Percentiles rank a stretch among this genome's conserved stretches.
These are phyloP conservation scores for Monochamus alternatus DNA, from an alignment of 2,888 invertebrate genomes.

Conservation along the genomic window DNA sequence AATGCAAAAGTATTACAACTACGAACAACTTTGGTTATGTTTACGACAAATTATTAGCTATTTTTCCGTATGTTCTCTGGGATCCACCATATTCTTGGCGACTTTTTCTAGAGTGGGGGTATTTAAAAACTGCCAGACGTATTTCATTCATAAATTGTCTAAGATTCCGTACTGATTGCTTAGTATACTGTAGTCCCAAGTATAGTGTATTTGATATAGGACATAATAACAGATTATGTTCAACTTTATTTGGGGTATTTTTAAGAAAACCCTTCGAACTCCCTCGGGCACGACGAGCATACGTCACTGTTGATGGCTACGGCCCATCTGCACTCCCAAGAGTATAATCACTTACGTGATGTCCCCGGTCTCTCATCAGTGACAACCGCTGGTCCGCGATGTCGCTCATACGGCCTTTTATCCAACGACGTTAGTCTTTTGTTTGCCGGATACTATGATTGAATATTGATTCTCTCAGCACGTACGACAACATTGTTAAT, in stretches of 20 bases:
- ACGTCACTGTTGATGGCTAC: slow-evolving; percentile 15
- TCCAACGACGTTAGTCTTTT: neutral
- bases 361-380: slow-evolving; percentile 44
- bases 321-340: slow-evolving; percentile 43
- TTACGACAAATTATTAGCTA: too few species aligned
- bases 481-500: slow-evolving; percentile 1
- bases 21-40: too few species aligned
- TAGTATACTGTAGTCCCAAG: too few species aligned
- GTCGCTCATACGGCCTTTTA: slow-evolving; percentile 40
- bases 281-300: neutral
- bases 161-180: too few species aligned
- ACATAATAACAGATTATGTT: neutral
- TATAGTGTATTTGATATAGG: too few species aligned
- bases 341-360: slow-evolving; percentile 51
- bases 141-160: too few species aligned
- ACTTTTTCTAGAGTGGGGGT: too few species aligned
- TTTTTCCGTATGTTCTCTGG: too few species aligned
- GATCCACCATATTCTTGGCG: too few species aligned
- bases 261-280: neutral
- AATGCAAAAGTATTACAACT: too few species aligned
- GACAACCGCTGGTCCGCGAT: slow-evolving; percentile 41
- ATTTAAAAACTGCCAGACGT: too few species aligned
- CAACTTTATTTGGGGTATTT: neutral
- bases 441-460: slow-evolving; percentile 6
- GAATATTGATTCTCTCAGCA: slow-evolving; percentile 12